Base-by-base conservation (phyloP, 2,888 invertebrate genomes). In the Aphodius sticticus region DNA sequence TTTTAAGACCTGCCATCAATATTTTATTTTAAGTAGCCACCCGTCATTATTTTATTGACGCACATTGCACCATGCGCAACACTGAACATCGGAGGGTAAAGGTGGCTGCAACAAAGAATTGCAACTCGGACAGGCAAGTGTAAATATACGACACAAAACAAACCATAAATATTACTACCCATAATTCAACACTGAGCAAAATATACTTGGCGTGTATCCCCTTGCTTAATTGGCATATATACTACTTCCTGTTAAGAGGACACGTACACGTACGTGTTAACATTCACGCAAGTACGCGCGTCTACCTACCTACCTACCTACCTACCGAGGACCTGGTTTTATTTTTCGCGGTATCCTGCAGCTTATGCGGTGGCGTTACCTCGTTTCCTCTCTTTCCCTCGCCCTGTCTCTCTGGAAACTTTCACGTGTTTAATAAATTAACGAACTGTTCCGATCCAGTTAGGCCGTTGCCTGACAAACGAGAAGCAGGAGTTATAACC, bases 381-480 rank as follows among this genome's bases (percentile, higher is more conserved):
- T 53, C 12, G 53, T 53, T 53, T 53, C 12, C 7, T 53, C 53
- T 53, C 53, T 5, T 12, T 53, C 4, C 53, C 53, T 53, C 53
- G 1, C 53, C 53, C 53, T 53, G 7, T 53, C 53, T 26, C 26
- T 26, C 26, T 26, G 53, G 53, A 53, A 74, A 74, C 69, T 35
- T 77, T 69, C 16, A 69, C 77, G 35, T 69, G 69, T 16, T 69
- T 71, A 78, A 71, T 72, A 71, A 71, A 71, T 70, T 78, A 78
- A 78, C 76, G 76, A 12, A 76, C 78, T 37, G 71, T 78, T 78
- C 72, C 37, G 71, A 78, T 81, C 80, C 76, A 37, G 75, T 76
- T 81, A 81, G 80, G 81, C 81, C 78, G 77, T 80, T 79, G 82
- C 82, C 78, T 76, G 80, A 78, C 80, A 80, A 78, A 81, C 81